Evolutionary conservation across 2,888 invertebrate genomes (phyloP).

Genomic region (Trissoscelio sp.): DNA sequence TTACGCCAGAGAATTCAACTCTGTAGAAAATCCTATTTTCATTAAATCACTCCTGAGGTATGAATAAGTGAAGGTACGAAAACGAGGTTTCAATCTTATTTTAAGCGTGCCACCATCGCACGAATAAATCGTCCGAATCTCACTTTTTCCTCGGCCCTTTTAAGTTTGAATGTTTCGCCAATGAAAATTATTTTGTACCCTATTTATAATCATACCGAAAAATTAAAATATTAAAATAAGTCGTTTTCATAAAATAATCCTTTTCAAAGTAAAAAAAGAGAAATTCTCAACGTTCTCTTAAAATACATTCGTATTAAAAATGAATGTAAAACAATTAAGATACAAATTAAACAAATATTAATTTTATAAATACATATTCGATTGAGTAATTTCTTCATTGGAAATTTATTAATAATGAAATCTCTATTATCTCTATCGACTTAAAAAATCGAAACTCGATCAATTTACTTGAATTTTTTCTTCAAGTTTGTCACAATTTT

Average conservation of each 20-base stretch:
- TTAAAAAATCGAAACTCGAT: not conserved
- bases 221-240: too few species aligned
- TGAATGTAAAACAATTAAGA: too few species aligned
- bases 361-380: not conserved
- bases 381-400: too few species aligned
- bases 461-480: constrained; percentile 1
- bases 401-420: not conserved
- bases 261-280: too few species aligned
- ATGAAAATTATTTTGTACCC: not conserved
- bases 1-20: not conserved
- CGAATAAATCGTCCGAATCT: constrained; percentile 4
- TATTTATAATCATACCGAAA: too few species aligned
- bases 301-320: too few species aligned
- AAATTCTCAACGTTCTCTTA: too few species aligned
- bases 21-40: constrained; percentile 15
- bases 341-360: not conserved
- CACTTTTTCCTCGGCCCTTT: not conserved
- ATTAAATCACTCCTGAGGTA: constrained; percentile 11
- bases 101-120: not conserved
- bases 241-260: too few species aligned
- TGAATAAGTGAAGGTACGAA: constrained; percentile 16
- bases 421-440: not conserved
- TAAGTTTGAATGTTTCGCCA: not conserved
- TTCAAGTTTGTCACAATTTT: constrained; percentile 10
- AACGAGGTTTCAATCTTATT: constrained; percentile 12